Base-by-base conservation (phyloP, 2,113 vertebrate genomes). In the Carassius carassius region DNA sequence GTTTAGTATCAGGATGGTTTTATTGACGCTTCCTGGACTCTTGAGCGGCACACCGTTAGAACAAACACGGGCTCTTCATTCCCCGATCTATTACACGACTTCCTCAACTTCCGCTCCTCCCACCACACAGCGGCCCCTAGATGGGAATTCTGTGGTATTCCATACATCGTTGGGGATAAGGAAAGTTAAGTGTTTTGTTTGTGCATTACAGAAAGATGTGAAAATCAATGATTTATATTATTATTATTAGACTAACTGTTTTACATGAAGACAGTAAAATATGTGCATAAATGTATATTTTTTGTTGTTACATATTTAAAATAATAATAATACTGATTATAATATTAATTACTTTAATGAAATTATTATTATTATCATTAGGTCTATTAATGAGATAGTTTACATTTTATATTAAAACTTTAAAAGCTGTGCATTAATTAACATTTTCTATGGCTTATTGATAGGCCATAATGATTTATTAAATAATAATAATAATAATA, bases 21-120 rank as follows among this genome's bases (percentile, higher is more conserved):
- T 54, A 44, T 41, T 54, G 49, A 41, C 70, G 62, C 65, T 78
- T 44, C 69, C 73, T 86, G 89, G 92, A 90, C 49, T 89, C 89
- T 88, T 89, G 82, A 83, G 89, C 79, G 78, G 51, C 51, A 37
- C 78, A 89, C 67, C 32, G 47, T 77, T 63, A 44, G 62, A 44
- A 67, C 78, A 60, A 82, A 72, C 80, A 72, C 65, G 11, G 65
- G 8, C 80, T 82, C 80, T 56, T 82, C 90, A 90, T 88, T 87
- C 89, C 69, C 63, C 29, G 88, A 85, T 89, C 92, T 90, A 84
- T 79, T 89, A 81, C 90, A 88, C 92, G 86, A 94, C 94, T 95
- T 94, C 94, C 94, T 94, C 89, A 89, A 90, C 87, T 78, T 86
- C 92, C 89, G 93, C 93, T 93, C 92, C 93, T 85, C 94, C 92